phyloP scores from a whole-genome alignment of 2,797 vertebrate genomes.

The Dendrocincla fuliginosa region DNA sequence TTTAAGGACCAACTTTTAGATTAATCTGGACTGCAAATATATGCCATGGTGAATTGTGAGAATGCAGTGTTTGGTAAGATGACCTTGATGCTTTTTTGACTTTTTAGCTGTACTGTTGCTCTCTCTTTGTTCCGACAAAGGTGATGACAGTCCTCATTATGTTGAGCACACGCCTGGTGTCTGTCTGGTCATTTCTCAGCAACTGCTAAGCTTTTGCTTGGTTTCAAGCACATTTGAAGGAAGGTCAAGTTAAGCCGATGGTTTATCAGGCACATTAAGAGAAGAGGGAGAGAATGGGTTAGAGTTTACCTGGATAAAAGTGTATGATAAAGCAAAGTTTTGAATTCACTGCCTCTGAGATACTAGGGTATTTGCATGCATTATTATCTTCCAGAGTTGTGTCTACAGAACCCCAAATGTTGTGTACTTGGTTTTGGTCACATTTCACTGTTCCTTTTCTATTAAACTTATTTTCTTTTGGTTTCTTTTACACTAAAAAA shows the following conservation, averaged over 20 bases:
- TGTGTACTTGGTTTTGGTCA: not conserved
- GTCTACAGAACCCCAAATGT: not conserved
- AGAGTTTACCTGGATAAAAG: not conserved
- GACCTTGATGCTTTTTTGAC: not conserved
- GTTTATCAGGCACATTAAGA: not conserved
- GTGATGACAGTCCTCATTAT: accelerated
- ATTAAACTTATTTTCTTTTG: not conserved
- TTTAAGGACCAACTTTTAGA: not conserved
- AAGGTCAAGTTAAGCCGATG: not conserved
- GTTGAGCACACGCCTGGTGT: accelerated
- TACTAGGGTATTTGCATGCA: not conserved
- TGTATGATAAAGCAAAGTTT: not conserved
- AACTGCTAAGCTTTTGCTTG: not conserved
- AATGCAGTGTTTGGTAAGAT: not conserved
- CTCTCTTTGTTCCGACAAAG: not conserved
- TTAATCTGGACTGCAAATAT: not conserved
- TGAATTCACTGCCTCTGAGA: not conserved
- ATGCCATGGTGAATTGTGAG: not conserved
- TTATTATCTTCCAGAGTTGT: not conserved
- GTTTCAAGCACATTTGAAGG: not conserved
- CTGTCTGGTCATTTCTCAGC: not conserved
- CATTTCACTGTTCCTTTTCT: not conserved
- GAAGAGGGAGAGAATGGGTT: not conserved
- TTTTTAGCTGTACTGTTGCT: not conserved
- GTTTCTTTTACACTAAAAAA: not conserved